phyloP scores from a whole-genome alignment of 2,888 invertebrate genomes.

The Acanthacorydalis orientalis region DNA sequence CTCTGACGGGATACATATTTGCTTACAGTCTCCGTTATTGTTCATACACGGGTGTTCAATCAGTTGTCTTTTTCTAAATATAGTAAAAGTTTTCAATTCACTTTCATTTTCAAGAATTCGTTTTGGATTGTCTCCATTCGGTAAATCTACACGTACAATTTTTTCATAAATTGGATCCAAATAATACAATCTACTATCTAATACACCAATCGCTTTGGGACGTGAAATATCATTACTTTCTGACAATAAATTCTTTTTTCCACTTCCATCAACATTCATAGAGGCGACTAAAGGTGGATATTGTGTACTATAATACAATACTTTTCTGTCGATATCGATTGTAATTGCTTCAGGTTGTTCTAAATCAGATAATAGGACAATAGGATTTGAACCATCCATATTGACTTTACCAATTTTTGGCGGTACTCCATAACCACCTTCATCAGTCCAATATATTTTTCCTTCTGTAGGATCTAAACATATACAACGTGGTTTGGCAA shows the following conservation, averaged over 20 bases:
- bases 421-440: constrained; percentile 79
- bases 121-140: constrained; percentile 60
- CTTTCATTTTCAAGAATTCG: constrained; percentile 69
- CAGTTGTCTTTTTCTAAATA: constrained; percentile 70
- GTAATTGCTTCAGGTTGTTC: constrained; percentile 71
- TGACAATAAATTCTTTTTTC: constrained; percentile 46
- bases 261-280: constrained; percentile 56
- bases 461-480: constrained; percentile 88
- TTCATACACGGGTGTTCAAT: constrained; percentile 71
- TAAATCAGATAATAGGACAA: constrained; percentile 51
- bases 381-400: constrained; percentile 79
- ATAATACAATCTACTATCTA: constrained; percentile 69
- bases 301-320: constrained; percentile 76
- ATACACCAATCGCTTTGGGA: constrained; percentile 67
- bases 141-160: constrained; percentile 67
- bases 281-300: constrained; percentile 54
- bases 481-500: constrained; percentile 74
- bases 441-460: constrained; percentile 91
- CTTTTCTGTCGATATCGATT: constrained; percentile 64
- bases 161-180: constrained; percentile 82
- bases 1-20: constrained; percentile 81
- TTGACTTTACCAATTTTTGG: constrained; percentile 79
- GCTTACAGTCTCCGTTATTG: constrained; percentile 85
- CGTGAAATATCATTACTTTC: constrained; percentile 53
- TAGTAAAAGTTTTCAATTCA: constrained; percentile 70